Conservation (phyloP, 2,888 invertebrate genomes). For the Oxycera nigricornis region DNA sequence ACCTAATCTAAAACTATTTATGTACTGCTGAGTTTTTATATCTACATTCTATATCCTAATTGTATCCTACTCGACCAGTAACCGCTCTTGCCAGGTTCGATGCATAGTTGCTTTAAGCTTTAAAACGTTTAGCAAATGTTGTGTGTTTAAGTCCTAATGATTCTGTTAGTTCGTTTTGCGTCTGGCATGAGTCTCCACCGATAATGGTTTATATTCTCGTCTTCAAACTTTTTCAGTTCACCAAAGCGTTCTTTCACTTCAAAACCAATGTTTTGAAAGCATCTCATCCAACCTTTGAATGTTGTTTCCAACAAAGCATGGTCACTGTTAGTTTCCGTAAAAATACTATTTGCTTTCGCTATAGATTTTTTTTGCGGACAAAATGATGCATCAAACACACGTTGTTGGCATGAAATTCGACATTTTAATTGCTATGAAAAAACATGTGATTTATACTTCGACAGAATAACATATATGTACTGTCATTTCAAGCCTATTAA, state of each 20-base stretch:
- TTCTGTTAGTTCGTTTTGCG: neutral
- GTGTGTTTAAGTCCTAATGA: neutral
- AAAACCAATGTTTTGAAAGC: neutral
- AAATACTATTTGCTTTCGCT: too few species aligned
- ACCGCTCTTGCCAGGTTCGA: too few species aligned
- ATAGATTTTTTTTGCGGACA: neutral
- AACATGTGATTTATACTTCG: neutral
- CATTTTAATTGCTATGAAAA: neutral
- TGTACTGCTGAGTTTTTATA: too few species aligned
- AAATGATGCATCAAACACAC: neutral
- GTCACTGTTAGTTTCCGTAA: neutral
- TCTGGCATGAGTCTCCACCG: neutral
- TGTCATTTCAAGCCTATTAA: too few species aligned
- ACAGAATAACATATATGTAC: too few species aligned
- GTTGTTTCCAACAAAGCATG: neutral
- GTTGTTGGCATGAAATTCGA: neutral
- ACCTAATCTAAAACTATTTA: too few species aligned
- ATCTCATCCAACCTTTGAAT: neutral
- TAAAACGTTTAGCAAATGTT: neutral
- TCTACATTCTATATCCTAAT: too few species aligned
- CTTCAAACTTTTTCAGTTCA: too few species aligned
- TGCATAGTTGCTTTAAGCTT: neutral
- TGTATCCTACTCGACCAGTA: too few species aligned
- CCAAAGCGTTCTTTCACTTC: neutral
- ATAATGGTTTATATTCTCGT: too few species aligned